Evolutionary conservation across 2,888 invertebrate genomes (phyloP).

Genomic region (Cephus pygmeus): DNA sequence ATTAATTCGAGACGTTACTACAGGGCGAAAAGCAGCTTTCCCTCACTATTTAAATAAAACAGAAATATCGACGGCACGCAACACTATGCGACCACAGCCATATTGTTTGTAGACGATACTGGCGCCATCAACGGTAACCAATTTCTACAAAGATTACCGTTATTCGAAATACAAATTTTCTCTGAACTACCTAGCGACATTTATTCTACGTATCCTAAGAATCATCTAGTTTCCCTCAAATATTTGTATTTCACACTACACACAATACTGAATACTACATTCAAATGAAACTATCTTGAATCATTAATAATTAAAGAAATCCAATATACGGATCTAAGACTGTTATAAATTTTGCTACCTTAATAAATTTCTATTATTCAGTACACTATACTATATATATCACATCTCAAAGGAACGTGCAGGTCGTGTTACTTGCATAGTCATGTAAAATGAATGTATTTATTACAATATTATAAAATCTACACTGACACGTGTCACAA

Average conservation of each 20-base stretch:
- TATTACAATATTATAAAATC: slow-evolving; percentile 65
- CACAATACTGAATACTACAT: background rate
- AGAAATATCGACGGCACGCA: background rate
- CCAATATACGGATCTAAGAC: background rate
- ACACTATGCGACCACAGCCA: background rate
- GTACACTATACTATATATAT: background rate
- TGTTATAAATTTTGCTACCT: background rate
- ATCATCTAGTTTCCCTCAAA: background rate
- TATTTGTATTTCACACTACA: background rate
- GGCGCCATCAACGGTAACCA: background rate
- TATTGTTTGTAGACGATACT: background rate
- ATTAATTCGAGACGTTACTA: background rate
- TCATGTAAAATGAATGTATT: slow-evolving; percentile 51
- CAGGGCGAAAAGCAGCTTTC: background rate
- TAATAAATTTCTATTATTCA: background rate
- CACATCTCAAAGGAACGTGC: background rate
- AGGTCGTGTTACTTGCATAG: background rate
- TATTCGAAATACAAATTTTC: background rate
- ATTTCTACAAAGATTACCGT: background rate
- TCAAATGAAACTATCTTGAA: background rate
- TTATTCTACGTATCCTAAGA: background rate
- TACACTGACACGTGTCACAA: slow-evolving; percentile 43
- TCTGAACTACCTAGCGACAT: background rate
- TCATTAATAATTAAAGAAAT: background rate
- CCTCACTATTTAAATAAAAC: background rate